These are phyloP conservation scores for Echinometra lucunter DNA, from an alignment of 53 echinoderm and acorn worm genomes.

Conservation along the genomic window DNA sequence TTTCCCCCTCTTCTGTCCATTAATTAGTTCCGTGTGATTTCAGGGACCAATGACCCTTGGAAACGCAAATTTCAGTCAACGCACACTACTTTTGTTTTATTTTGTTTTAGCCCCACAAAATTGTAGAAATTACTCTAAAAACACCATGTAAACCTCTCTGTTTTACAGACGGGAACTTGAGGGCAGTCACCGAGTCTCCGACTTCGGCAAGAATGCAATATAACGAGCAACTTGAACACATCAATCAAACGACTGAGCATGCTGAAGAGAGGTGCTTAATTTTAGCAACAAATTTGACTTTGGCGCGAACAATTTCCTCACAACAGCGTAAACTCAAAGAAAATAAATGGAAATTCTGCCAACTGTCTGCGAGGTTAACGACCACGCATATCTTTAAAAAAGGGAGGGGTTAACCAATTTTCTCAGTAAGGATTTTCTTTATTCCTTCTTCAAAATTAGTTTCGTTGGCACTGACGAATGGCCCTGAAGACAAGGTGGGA, in stretches of 20 bases:
- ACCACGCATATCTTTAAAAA: neutral
- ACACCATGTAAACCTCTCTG: neutral
- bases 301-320: neutral
- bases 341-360: neutral
- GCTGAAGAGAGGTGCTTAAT: neutral
- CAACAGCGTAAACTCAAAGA: neutral
- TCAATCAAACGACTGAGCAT: slow-evolving; percentile 48
- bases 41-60: neutral
- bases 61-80: neutral
- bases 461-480: neutral
- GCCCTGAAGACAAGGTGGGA: neutral
- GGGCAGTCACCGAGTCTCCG: neutral
- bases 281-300: neutral
- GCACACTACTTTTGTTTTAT: too few relatives aligned
- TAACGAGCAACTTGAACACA: slow-evolving; percentile 16
- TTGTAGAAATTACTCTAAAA: neutral
- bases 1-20: neutral
- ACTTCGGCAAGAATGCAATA: neutral
- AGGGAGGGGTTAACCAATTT: neutral
- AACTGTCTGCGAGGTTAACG: neutral
- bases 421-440: neutral
- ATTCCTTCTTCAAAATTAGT: neutral
- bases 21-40: neutral
- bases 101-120: neutral
- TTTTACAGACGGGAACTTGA: neutral